Percentiles rank a stretch among this genome's conserved stretches.
Evolutionary conservation across 2,888 invertebrate species (phyloP).

Genomic region (Trichacis sp.): DNA sequence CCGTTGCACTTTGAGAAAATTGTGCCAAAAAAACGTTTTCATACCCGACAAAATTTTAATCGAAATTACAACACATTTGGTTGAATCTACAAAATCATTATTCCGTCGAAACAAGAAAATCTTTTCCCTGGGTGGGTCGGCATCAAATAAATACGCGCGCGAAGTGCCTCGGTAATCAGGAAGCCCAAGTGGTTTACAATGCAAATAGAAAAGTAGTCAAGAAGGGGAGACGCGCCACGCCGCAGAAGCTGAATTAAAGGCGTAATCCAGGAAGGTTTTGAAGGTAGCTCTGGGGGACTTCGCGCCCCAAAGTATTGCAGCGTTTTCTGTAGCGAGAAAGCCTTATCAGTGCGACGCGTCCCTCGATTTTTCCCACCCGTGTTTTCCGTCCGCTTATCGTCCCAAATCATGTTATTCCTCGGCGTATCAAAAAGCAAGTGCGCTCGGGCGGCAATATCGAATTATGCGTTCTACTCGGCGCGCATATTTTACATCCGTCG

Average conservation of each 20-base stretch:
- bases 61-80: too few relatives aligned
- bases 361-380: background rate
- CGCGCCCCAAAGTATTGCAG: background rate
- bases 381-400: background rate
- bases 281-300: background rate
- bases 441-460: background rate
- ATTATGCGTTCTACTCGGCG: slow-evolving; percentile 1
- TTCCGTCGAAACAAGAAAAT: too few relatives aligned
- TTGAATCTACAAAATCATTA: too few relatives aligned
- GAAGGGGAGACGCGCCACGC: slow-evolving; percentile 6
- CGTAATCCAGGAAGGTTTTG: slow-evolving; percentile 11
- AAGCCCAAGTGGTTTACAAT: slow-evolving; percentile 33
- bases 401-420: background rate
- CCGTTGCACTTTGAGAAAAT: too few relatives aligned
- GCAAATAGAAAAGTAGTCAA: slow-evolving; percentile 3
- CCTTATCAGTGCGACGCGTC: background rate
- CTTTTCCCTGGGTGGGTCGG: too few relatives aligned
- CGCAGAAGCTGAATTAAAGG: slow-evolving; percentile 17
- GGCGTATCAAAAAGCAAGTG: background rate
- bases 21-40: too few relatives aligned
- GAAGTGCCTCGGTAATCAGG: slow-evolving; percentile 18
- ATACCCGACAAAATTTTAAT: too few relatives aligned
- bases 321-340: background rate
- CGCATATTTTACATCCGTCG: slow-evolving; percentile 1
- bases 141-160: background rate